These are phyloP conservation scores for Ceryle rudis DNA, from an alignment of 2,797 vertebrate species.

Conservation along the genomic window DNA sequence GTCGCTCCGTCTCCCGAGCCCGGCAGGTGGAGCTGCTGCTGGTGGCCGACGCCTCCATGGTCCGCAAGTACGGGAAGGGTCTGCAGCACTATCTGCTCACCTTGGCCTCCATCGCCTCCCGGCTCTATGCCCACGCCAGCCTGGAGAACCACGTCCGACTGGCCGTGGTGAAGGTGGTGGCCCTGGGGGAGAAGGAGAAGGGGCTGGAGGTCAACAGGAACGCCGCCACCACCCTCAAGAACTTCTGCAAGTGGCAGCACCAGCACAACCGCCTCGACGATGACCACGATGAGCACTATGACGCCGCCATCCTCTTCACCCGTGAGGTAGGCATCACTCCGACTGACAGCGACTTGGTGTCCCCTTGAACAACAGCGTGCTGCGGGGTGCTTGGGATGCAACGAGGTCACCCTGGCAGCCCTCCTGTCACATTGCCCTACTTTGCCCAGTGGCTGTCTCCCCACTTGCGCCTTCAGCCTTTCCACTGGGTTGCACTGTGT, in stretches of 20 bases:
- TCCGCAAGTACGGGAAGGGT: constrained; percentile 90
- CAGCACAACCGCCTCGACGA: constrained; percentile 93
- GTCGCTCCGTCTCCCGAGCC: constrained; percentile 73
- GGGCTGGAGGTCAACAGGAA: constrained; percentile 92
- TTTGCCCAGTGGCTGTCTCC: fast-evolving
- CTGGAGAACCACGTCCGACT: constrained; percentile 97
- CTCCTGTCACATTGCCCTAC: fast-evolving
- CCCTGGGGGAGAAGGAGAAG: constrained; percentile 87
- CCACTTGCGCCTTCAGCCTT: fast-evolving
- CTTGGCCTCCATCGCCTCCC: constrained; percentile 92
- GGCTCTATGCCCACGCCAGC: constrained; percentile 94
- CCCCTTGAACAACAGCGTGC: neutral
- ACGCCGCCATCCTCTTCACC: constrained; percentile 97
- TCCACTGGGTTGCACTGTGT: fast-evolving
- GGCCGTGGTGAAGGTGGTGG: constrained; percentile 90
- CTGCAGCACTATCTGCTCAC: constrained; percentile 95
- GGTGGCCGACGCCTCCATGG: constrained; percentile 94
- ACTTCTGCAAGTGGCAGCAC: constrained; percentile 98
- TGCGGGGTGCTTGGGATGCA: fast-evolving
- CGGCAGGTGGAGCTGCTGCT: constrained; percentile 96
- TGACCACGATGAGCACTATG: constrained; percentile 92
- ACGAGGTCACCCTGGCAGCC: neutral
- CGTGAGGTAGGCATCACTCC: constrained; percentile 87
- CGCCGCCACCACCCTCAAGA: constrained; percentile 93
- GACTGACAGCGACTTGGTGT: fast-evolving